Evolutionary conservation across 23 tunicate species (phyloP).

Genomic region (Halocynthia roretzi): DNA sequence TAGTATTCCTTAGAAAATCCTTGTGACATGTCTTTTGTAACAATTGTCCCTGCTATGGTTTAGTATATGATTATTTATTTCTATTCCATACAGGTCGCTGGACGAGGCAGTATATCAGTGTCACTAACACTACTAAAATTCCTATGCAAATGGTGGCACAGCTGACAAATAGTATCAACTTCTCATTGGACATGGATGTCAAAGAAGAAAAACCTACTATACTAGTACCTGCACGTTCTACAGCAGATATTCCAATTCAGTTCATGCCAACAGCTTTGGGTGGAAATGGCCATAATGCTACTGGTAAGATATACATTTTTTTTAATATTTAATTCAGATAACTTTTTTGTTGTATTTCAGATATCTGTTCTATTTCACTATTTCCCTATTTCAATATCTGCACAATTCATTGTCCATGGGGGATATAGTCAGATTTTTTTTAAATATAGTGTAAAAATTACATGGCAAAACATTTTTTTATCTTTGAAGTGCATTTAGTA

Average conservation of each 20-base stretch:
- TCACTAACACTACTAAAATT: conserved; percentile 62
- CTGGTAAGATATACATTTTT: conserved; percentile 26
- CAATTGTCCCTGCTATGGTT: no score
- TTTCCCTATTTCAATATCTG: no score
- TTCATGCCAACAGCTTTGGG: conserved; percentile 78
- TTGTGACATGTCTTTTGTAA: no score
- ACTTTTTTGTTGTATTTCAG: neutral
- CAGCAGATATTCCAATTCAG: conserved; percentile 54
- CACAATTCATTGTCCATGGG: no score
- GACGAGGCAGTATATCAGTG: conserved; percentile 65
- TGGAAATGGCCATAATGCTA: conserved; percentile 51
- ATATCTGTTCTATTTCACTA: no score
- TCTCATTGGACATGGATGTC: conserved; percentile 42
- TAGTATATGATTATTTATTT: no score
- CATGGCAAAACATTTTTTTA: no score
- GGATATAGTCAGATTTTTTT: no score
- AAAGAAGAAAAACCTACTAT: conserved; percentile 13
- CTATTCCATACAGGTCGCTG: conserved; percentile 42
- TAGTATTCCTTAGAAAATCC: no score
- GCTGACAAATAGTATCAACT: conserved; percentile 48
- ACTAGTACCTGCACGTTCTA: conserved; percentile 48
- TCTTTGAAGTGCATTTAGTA: no score
- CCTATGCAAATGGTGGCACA: conserved; percentile 47
- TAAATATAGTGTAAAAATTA: no score
- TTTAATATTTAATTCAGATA: neutral